phyloP scores from a whole-genome alignment of 2,797 vertebrate species.

The Clamator glandarius region DNA sequence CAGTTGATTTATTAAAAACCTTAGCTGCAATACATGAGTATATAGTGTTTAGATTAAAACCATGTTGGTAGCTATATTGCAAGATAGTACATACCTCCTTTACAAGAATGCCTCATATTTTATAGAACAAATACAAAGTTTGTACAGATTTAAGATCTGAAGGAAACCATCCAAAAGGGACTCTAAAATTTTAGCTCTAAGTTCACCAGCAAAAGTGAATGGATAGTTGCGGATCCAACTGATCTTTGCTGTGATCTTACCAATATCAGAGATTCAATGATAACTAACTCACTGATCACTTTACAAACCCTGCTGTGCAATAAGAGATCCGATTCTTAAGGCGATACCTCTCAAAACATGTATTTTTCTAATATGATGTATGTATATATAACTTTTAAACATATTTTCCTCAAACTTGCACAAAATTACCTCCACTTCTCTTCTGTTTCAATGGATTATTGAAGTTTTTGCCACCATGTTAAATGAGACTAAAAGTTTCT shows the following conservation, averaged over 20 bases:
- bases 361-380: not conserved
- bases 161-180: not conserved
- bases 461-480: not conserved
- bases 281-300: not conserved
- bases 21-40: not conserved
- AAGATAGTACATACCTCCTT: not conserved
- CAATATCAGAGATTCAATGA: not conserved
- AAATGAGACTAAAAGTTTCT: not conserved
- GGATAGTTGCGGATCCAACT: not conserved
- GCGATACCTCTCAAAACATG: not conserved
- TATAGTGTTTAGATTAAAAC: not conserved
- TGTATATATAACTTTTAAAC: not conserved
- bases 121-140: not conserved
- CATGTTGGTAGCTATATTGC: not conserved
- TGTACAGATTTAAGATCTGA: not conserved
- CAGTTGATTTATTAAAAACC: conserved; percentile 3
- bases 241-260: not conserved
- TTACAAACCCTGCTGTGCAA: too few relatives aligned
- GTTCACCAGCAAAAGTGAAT: not conserved
- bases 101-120: not conserved
- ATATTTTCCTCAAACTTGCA: not conserved
- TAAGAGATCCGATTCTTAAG: not conserved
- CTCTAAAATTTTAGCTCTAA: not conserved
- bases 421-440: not conserved
- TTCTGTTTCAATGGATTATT: not conserved